These are phyloP conservation scores for Pogonocichla stellata DNA, from an alignment of 2,113 vertebrate genomes.

Conservation along the genomic window DNA sequence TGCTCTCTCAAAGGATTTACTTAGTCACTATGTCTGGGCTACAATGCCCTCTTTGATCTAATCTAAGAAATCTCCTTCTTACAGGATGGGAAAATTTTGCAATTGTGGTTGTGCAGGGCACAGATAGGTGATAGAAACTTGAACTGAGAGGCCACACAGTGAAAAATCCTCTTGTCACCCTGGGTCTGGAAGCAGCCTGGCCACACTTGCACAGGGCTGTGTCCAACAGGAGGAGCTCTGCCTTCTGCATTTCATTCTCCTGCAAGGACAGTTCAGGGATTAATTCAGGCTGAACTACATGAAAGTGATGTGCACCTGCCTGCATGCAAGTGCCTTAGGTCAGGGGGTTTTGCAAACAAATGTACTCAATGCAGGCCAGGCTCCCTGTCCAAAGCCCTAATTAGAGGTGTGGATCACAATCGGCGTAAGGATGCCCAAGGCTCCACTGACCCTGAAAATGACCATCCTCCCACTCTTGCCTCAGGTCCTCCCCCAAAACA, in stretches of 20 bases:
- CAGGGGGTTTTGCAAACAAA: neutral
- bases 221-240: neutral
- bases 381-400: neutral
- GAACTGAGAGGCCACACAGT: neutral
- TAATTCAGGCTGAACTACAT: neutral
- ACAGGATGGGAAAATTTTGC: rapidly evolving
- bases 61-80: neutral
- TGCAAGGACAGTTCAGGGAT: neutral
- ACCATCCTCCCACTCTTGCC: neutral
- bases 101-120: neutral
- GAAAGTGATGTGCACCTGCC: neutral
- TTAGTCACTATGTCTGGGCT: neutral
- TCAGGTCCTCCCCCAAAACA: neutral
- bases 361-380: neutral
- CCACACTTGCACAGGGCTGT: rapidly evolving
- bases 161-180: neutral
- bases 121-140: no score
- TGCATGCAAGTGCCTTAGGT: neutral
- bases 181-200: neutral
- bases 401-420: neutral
- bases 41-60: neutral
- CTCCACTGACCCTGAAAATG: neutral
- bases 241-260: neutral
- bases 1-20: neutral
- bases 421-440: neutral